These are phyloP conservation scores for Daphoenositta chrysoptera DNA, from an alignment of 2,113 vertebrate species.

Conservation along the genomic window DNA sequence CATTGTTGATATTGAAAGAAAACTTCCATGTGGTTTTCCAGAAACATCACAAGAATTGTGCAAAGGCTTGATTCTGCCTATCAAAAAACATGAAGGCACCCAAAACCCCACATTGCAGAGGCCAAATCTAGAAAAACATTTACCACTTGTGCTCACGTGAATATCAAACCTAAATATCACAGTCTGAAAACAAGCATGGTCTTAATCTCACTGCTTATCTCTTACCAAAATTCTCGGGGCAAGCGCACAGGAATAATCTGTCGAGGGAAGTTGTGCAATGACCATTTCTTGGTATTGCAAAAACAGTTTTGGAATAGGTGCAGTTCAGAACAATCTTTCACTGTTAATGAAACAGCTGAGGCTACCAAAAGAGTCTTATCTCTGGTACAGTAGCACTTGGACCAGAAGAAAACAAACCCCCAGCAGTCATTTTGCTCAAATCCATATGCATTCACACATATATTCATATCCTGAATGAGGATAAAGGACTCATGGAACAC, in stretches of 20 bases:
- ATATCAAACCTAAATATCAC: neutral
- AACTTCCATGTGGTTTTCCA: neutral
- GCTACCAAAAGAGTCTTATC: neutral
- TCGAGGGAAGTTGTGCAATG: neutral
- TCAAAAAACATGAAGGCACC: neutral
- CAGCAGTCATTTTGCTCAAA: neutral
- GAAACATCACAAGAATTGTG: neutral
- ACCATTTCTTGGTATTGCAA: neutral
- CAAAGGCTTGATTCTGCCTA: neutral
- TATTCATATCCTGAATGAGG: neutral
- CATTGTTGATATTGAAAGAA: neutral
- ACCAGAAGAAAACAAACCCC: neutral
- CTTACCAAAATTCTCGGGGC: neutral
- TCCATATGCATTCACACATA: neutral
- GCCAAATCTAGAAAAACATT: neutral
- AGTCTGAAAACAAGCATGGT: neutral
- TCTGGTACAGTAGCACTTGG: neutral
- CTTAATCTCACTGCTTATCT: neutral
- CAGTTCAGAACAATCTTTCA: neutral
- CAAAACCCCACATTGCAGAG: neutral
- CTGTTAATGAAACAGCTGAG: neutral
- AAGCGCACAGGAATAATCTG: neutral
- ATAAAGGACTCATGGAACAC: neutral
- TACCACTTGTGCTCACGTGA: neutral
- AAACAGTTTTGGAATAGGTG: neutral